A percentile compares a stretch with the other conserved stretches of the same genome.
Evolutionary conservation across 2,113 vertebrate genomes (phyloP).

Genomic region (Brachypteracias leptosomus): DNA sequence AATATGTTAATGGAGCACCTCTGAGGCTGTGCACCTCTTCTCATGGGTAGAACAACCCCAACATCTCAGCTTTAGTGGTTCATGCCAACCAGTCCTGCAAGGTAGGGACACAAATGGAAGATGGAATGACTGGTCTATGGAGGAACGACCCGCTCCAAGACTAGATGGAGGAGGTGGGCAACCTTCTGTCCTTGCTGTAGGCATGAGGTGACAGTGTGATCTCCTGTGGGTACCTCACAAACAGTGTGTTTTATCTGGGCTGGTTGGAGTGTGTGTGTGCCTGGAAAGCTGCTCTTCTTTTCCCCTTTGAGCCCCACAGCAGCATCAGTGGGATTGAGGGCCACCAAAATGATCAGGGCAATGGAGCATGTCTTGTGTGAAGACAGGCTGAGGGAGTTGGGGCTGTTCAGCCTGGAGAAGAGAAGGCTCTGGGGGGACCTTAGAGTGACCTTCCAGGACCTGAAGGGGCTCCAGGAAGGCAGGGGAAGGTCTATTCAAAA

Average conservation of each 20-base stretch:
- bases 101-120: neutral
- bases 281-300: neutral
- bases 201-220: neutral
- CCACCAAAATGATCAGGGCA: no score
- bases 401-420: no score
- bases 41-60: neutral
- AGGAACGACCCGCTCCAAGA: neutral
- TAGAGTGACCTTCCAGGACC: no score
- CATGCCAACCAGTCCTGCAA: neutral
- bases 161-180: neutral
- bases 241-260: neutral
- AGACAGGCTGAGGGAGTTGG: no score
- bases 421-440: no score
- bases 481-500: no score
- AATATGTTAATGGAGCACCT: constrained; percentile 25
- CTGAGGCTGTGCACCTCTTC: neutral
- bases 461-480: no score
- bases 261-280: no score
- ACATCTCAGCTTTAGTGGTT: neutral
- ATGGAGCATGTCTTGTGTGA: no score
- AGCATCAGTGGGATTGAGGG: neutral
- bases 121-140: neutral
- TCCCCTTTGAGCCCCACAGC: accelerated
- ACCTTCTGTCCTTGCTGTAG: neutral
- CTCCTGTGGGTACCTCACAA: neutral